phyloP scores from a whole-genome alignment of 2,113 vertebrate genomes.

The Phyllopteryx taeniolatus region DNA sequence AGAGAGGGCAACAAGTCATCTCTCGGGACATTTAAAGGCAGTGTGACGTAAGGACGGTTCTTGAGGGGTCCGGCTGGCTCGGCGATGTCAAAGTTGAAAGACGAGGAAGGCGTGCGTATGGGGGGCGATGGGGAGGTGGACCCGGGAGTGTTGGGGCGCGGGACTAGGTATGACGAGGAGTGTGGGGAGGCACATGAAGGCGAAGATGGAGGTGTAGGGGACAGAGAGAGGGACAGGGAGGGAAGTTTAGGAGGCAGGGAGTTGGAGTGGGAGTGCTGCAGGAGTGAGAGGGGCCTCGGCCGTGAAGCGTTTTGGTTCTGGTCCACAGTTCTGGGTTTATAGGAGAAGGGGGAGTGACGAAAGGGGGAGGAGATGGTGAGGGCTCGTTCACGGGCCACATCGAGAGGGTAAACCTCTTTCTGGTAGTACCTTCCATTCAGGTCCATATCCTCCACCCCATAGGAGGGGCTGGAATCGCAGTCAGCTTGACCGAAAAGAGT shows the following conservation, averaged over 20 bases:
- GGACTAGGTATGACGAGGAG: conserved; percentile 66
- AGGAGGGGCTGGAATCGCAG: conserved; percentile 37
- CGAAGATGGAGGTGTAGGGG: conserved; percentile 71
- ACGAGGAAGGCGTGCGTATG: conserved; percentile 61
- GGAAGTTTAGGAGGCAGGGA: conserved; percentile 76
- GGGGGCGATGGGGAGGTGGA: conserved; percentile 67
- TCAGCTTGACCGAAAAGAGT: conserved; percentile 63
- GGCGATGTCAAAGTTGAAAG: conserved; percentile 74
- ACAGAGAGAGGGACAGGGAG: conserved; percentile 71
- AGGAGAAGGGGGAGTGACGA: conserved; percentile 71
- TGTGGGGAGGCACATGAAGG: conserved; percentile 70
- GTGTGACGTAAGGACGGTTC: conserved; percentile 52
- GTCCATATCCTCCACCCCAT: conserved; percentile 60
- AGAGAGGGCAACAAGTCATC: conserved; percentile 82
- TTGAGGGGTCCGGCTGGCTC: conserved; percentile 64
- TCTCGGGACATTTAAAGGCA: conserved; percentile 62
- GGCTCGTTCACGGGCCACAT: conserved; percentile 66
- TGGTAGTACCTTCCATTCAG: conserved; percentile 68
- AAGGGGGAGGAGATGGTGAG: conserved; percentile 79
- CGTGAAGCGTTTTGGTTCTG: conserved; percentile 74
- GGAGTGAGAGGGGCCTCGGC: conserved; percentile 72
- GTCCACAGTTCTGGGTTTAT: conserved; percentile 70
- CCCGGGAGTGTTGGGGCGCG: conserved; percentile 68
- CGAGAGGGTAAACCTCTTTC: conserved; percentile 56
- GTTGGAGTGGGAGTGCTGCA: conserved; percentile 74